phyloP scores from a whole-genome alignment of 2,113 vertebrate genomes.

The Coptodon rendalli region DNA sequence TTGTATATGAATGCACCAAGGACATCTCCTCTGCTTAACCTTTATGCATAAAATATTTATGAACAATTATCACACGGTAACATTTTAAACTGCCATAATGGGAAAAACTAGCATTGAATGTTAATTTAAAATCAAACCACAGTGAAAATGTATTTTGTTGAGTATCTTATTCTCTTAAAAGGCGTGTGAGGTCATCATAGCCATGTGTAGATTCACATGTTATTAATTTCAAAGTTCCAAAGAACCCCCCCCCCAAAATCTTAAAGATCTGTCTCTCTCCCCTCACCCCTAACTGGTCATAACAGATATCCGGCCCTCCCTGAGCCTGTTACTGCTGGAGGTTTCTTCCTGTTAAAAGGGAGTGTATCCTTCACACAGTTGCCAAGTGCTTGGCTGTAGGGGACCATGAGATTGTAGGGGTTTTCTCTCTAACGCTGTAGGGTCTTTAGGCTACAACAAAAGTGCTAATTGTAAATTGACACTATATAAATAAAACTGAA shows the following conservation, averaged over 20 bases:
- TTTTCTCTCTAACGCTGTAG: not conserved
- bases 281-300: not conserved
- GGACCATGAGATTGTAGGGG: not conserved
- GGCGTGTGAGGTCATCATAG: not conserved
- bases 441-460: not conserved
- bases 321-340: not conserved
- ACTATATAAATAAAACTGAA: not conserved
- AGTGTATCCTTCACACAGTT: not conserved
- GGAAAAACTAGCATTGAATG: not conserved
- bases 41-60: conserved; percentile 50
- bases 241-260: not conserved
- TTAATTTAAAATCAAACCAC: not conserved
- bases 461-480: not conserved
- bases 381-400: not conserved
- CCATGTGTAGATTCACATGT: not conserved
- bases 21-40: conserved; percentile 21
- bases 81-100: not conserved
- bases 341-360: not conserved
- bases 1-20: conserved; percentile 31
- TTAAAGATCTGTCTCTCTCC: not conserved
- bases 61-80: not conserved
- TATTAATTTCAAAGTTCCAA: not conserved
- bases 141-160: not conserved
- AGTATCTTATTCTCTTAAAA: not conserved
- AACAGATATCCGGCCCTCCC: not conserved